Percentiles rank a stretch among this genome's conserved stretches.
These are phyloP conservation scores for Tarsius wallacei DNA, from an alignment of 2,797 vertebrate species.

Conservation along the genomic window DNA sequence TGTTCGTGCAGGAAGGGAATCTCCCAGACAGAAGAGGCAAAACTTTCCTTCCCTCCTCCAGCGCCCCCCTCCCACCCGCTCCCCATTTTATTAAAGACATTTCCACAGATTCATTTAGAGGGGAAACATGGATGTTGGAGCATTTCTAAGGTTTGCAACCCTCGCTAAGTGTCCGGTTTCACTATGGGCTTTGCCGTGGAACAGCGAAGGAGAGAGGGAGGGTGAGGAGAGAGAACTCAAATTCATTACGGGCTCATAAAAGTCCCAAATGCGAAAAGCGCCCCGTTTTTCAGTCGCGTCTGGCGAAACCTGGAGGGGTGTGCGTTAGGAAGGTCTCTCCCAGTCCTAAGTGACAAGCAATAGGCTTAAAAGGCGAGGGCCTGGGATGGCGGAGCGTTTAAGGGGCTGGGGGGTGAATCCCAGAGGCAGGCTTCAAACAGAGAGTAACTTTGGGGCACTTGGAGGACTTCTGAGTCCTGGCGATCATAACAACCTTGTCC, in stretches of 20 bases:
- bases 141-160: conserved; percentile 86
- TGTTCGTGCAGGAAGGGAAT: conserved; percentile 86
- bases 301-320: neutral
- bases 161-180: conserved; percentile 89
- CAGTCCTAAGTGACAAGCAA: neutral
- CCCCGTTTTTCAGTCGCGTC: conserved; percentile 49
- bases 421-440: conserved; percentile 64
- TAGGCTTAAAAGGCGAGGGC: conserved; percentile 1
- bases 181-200: conserved; percentile 84
- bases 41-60: conserved; percentile 81
- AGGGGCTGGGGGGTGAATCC: conserved; percentile 7
- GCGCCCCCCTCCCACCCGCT: neutral
- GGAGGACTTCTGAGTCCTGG: conserved; percentile 64
- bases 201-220: conserved; percentile 48
- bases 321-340: conserved; percentile 19
- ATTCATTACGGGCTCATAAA: conserved; percentile 85
- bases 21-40: conserved; percentile 87
- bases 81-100: conserved; percentile 84
- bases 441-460: conserved; percentile 80
- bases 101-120: conserved; percentile 86
- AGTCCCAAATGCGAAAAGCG: conserved; percentile 86
- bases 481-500: neutral
- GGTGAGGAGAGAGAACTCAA: conserved; percentile 75
- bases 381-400: neutral
- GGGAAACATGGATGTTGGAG: conserved; percentile 83